These are phyloP conservation scores for Petrocephalus schoutedeni DNA, from an alignment of 2,797 vertebrate species.

Conservation along the genomic window DNA sequence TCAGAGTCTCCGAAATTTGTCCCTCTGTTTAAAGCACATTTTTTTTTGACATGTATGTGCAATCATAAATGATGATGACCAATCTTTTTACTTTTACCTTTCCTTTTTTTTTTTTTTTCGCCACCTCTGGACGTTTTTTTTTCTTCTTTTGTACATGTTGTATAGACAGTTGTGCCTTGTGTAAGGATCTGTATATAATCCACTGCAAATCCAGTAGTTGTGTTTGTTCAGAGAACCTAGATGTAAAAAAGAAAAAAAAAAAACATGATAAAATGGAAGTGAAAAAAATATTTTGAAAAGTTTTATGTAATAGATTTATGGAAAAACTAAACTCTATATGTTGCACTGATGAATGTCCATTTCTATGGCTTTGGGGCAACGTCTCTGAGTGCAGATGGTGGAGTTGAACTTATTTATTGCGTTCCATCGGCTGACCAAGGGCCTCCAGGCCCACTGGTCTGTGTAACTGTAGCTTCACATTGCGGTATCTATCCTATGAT, in stretches of 20 bases:
- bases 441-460: slow-evolving; percentile 80
- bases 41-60: slow-evolving; percentile 93
- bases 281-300: slow-evolving; percentile 63
- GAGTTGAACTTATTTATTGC: slow-evolving; percentile 99
- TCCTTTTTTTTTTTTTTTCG: slow-evolving; percentile 65
- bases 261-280: slow-evolving; percentile 19
- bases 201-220: slow-evolving; percentile 81
- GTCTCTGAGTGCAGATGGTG: slow-evolving; percentile 96
- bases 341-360: slow-evolving; percentile 94
- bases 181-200: slow-evolving; percentile 92
- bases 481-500: slow-evolving; percentile 90
- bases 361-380: slow-evolving; percentile 89
- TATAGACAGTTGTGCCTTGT: slow-evolving; percentile 99
- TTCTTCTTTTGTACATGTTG: slow-evolving; percentile 94
- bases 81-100: slow-evolving; percentile 72
- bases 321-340: slow-evolving; percentile 83
- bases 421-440: slow-evolving; percentile 87
- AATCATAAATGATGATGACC: slow-evolving; percentile 90
- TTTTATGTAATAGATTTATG: slow-evolving; percentile 64
- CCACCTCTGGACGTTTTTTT: slow-evolving; percentile 65
- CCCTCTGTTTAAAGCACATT: slow-evolving; percentile 90
- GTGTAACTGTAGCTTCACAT: slow-evolving; percentile 93
- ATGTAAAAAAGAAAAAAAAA: slow-evolving; percentile 52
- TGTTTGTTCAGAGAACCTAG: slow-evolving; percentile 71
- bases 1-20: slow-evolving; percentile 71